Base-by-base conservation (phyloP, 2,113 vertebrate genomes). In the Bos javanicus region DNA sequence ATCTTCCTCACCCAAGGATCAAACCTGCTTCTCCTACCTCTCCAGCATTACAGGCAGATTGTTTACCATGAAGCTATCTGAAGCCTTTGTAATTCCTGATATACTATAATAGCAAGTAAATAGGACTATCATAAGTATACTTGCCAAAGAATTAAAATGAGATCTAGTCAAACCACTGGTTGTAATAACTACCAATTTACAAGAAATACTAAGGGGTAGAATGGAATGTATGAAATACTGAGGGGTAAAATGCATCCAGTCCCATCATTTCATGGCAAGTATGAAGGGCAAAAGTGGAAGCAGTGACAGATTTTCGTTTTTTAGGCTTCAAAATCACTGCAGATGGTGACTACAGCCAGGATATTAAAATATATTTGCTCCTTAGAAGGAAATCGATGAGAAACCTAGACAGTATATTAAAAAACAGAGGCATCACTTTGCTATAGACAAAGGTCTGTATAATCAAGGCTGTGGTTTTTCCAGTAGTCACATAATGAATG, bases 131-230 rank as follows among this genome's bases (percentile, higher is more conserved):
- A 16, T 78, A 83, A 90, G 23, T 90, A 78, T 67, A 83, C 56
- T 91, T 94, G 56, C 43, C 43, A 94, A n/a, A 78, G 78, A 91
- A 54, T 88, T 88, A 80, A 83, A 95, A 15, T 91, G 43, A 85
- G 56, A 54, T 71, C 56, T 84, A 80, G 67, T 88, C 48, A 95
- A 96, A 50, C 50, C 30, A 13, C 67, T 87, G 39, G 15, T 81
- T 93, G 7, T 67, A 85, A 64, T 91, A 94, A 39, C 57, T 94
- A 25, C 25, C 17, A 88, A 25, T 59, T 85, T 89, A 80, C 5
- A 80, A 88, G 59, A 96, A 82, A 28, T 95, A n/a, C 52, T 60
- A 26, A 36, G 7, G 43, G 19, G 12, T 39, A 64, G 25, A 39
- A 39, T 39, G n/a, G 10, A 74, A 74, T 39, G 67, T 74, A 39